Base-by-base conservation (phyloP, 2,797 vertebrate genomes). In the Hippoglossus hippoglossus region DNA sequence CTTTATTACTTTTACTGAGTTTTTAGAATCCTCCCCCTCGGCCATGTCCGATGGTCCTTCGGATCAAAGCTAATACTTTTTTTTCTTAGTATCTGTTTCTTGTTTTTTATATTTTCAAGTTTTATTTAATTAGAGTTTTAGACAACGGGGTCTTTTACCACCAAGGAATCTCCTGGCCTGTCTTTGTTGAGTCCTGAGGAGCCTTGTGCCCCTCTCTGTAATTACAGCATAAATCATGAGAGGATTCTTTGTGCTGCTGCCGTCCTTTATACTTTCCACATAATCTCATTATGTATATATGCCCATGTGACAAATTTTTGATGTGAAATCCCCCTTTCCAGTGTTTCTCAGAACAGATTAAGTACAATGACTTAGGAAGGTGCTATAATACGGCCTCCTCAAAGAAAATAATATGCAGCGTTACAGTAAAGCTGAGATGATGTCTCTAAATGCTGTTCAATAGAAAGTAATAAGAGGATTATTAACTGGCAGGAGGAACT, bases 191-290 rank as follows among this genome's bases (percentile, higher is more conserved):
- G 56, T 77, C 65, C 72, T 44, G 60, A 80, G 64, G 71, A 82
- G 60, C 63, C 77, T 47, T 68, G 26, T 65, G 68, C 59, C 64
- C 81, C 75, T 67, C 72, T 74, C 80, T 81, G 58, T 88, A 88
- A 90, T 93, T 89, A 89, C 13, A 61, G 62, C 56, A 79, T 69
- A 67, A 84, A 77, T 85, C 76, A 84, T 88, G 75, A 87, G 84
- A 86, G 77, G 71, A 84, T 84, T 88, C 84, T 88, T 91, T 89
- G 76, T 87, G 53, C 53, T 49, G 54, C 79, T 50, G 70, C 51
- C 4, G 51, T 53, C 39, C 52, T 80, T 81, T 63, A 58, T 79
- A 49, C 67, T 9, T n/a, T 13, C 39, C 49, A 63, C 67, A 82
- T 86, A 82, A 89, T 88, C 85, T 80, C 50, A 84, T 90, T 80